Percentiles rank a stretch among this genome's conserved stretches.
phyloP scores from a whole-genome alignment of 1,140 invertebrate species.

The Centruroides sculpturatus region DNA sequence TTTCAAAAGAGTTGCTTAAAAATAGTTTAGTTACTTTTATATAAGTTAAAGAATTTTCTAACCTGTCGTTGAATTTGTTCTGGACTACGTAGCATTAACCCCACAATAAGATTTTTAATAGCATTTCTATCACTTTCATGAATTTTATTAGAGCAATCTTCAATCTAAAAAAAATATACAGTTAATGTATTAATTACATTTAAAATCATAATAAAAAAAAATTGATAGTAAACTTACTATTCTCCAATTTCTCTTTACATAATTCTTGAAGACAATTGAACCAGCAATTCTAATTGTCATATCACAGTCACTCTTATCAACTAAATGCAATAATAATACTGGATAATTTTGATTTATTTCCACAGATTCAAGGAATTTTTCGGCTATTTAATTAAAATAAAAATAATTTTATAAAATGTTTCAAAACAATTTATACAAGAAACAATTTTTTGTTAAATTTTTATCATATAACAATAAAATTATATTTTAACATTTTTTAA shows the following conservation, averaged over 20 bases:
- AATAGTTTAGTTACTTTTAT: background rate
- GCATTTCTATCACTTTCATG: slow-evolving; percentile 56
- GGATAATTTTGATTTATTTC: slow-evolving; percentile 85
- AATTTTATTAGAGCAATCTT: slow-evolving; percentile 64
- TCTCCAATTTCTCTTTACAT: slow-evolving; percentile 88
- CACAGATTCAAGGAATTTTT: slow-evolving; percentile 79
- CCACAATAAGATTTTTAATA: slow-evolving; percentile 75
- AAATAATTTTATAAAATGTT: background rate
- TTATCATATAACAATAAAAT: too few relatives aligned
- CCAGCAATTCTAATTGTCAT: slow-evolving; percentile 66
- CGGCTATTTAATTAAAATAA: slow-evolving; percentile 41
- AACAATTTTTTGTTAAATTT: too few relatives aligned
- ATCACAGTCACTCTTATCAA: slow-evolving; percentile 60
- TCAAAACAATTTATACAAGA: too few relatives aligned
- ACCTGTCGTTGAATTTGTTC: slow-evolving; percentile 76
- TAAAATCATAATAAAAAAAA: background rate
- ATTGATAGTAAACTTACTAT: slow-evolving; percentile 42
- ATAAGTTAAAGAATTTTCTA: slow-evolving; percentile 1
- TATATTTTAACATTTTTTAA: too few relatives aligned
- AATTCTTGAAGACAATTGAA: slow-evolving; percentile 92
- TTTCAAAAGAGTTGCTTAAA: too few relatives aligned
- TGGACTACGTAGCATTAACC: slow-evolving; percentile 80
- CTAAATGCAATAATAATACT: slow-evolving; percentile 63
- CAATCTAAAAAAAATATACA: slow-evolving; percentile 40
- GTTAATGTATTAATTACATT: too few relatives aligned